phyloP scores from a whole-genome alignment of 2,888 invertebrate genomes.

The Diaperis boleti region DNA sequence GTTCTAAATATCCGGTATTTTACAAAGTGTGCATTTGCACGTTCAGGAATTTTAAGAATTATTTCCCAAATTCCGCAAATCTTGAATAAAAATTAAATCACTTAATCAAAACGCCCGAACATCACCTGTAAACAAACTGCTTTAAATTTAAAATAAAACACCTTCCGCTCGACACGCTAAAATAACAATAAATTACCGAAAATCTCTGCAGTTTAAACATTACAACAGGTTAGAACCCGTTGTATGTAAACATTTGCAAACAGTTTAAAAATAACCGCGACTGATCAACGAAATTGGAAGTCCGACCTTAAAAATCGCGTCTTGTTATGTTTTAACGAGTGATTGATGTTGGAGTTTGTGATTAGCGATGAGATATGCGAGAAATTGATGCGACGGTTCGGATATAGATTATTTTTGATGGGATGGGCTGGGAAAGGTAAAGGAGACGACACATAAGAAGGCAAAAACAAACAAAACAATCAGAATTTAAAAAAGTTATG shows the following conservation, averaged over 20 bases:
- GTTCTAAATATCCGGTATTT: not conserved
- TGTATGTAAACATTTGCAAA: slow-evolving; percentile 32
- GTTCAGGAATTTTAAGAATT: too few species aligned
- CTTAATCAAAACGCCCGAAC: not conserved
- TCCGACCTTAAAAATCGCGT: slow-evolving; percentile 18
- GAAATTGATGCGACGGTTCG: too few species aligned
- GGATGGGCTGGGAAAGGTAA: too few species aligned
- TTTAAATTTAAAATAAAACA: slow-evolving; percentile 21
- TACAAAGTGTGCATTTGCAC: too few species aligned
- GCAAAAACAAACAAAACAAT: too few species aligned
- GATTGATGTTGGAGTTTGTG: too few species aligned
- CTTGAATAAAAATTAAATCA: not conserved
- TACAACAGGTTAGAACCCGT: slow-evolving; percentile 24
- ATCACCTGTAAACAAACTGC: not conserved
- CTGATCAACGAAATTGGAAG: slow-evolving; percentile 3
- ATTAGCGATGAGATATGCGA: too few species aligned
- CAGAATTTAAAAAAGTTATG: too few species aligned
- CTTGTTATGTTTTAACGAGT: too few species aligned
- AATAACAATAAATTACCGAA: slow-evolving; percentile 29
- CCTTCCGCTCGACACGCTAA: slow-evolving; percentile 3
- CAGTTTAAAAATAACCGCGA: slow-evolving; percentile 25
- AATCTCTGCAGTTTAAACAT: slow-evolving; percentile 5
- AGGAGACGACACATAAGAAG: too few species aligned
- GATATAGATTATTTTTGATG: too few species aligned
- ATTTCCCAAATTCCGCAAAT: not conserved